Base-by-base conservation (phyloP, 2,797 vertebrate species). In the Tenualosa ilisha region DNA sequence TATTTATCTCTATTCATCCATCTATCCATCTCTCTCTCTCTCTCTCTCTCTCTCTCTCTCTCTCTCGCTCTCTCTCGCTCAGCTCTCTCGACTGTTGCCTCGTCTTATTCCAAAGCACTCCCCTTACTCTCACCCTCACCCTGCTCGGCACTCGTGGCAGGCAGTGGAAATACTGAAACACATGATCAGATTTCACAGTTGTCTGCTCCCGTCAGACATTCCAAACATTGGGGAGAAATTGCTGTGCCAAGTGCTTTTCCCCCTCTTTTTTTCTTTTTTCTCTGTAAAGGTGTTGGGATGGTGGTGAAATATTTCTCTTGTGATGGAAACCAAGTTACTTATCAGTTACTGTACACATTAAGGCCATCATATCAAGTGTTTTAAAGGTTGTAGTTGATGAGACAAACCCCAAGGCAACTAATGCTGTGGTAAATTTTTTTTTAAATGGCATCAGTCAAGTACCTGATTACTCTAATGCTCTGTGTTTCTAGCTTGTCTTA, bases 141-240 rank as follows among this genome's bases (percentile, higher is more conserved):
- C 6, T 6, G 3, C 65, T 72, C 37, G 40, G 12, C 20, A 17
- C 72, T 22, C 37, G 72, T 37, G 40, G 72, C 37, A 79, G 40
- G 15, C 81, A 22, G 31, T 85, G 56, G 68, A 83, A 24, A 54
- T 61, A 43, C 40, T 79, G 72, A 79, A 79, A 79, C 72, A 53
- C 46, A 49, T 51, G 86, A 85, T 87, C 82, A 49, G 84, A 81
- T 85, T 85, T 83, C 86, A 82, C 85, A 83, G n/a, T 53, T 75
- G 59, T 87, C 72, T 37, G n/a, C 53, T 26, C 53, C 53, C 63
- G 54, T 75, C 65, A 68, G 81, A 49, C 53, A 53, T 79, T 79
- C 81, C 53, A 49, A 13, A 53, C 54, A 56, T 31, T 43, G 49
- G 68, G 37, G 72, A 43, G 68, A 40, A 85, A 84, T 87, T 81